Evolutionary conservation across 2,888 invertebrate species (phyloP).

Genomic region (Pilophorus perplexus): DNA sequence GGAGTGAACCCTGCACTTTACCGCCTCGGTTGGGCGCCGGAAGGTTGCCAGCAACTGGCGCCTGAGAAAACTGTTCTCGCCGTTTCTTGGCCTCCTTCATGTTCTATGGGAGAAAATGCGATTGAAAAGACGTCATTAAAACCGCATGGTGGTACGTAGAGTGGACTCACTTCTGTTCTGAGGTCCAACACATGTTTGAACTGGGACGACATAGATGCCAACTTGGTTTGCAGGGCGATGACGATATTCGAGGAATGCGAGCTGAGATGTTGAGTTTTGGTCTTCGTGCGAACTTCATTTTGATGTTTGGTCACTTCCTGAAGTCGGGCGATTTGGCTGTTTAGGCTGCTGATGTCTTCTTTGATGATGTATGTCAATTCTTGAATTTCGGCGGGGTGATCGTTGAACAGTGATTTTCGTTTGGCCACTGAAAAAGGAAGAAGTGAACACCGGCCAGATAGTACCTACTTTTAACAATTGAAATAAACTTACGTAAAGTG

Average conservation of each 20-base stretch:
- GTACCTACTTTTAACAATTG: background rate
- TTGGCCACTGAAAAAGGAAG: conserved; percentile 79
- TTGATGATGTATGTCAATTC: conserved; percentile 96
- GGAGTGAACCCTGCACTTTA: conserved; percentile 53
- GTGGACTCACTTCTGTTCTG: conserved; percentile 73
- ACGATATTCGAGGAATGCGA: conserved; percentile 93
- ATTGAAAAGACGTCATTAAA: background rate
- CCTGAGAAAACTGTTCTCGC: conserved; percentile 85
- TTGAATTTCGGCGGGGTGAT: conserved; percentile 92
- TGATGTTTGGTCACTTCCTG: conserved; percentile 78
- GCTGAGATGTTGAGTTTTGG: conserved; percentile 73
- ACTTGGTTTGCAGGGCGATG: conserved; percentile 84
- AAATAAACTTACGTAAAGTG: conserved; percentile 75
- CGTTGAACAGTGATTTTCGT: conserved; percentile 94
- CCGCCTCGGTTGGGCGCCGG: conserved; percentile 56
- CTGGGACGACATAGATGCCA: conserved; percentile 95
- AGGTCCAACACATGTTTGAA: conserved; percentile 98
- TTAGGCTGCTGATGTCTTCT: conserved; percentile 90
- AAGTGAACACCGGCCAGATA: background rate
- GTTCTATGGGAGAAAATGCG: conserved; percentile 59
- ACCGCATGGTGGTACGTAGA: background rate
- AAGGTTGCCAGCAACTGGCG: conserved; percentile 61
- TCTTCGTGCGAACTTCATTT: conserved; percentile 53
- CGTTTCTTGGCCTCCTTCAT: conserved; percentile 91
- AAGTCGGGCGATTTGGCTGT: conserved; percentile 92